Conservation (phyloP, 2,113 vertebrate genomes). For the Xiphorhynchus elegans region DNA sequence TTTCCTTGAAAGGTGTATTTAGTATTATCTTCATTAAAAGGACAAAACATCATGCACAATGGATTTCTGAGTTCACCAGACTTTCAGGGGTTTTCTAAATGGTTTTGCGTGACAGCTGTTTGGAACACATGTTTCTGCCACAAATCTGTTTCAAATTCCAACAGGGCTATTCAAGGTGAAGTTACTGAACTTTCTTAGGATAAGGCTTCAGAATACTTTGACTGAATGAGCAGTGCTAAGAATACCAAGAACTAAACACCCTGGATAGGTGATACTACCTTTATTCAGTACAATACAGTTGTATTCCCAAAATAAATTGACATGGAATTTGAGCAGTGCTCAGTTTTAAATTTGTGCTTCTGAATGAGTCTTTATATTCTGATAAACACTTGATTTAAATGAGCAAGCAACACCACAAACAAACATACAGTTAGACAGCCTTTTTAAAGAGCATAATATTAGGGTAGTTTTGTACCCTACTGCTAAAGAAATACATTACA, state of each 20-base stretch:
- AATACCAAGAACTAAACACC: neutral
- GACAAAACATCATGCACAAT: neutral
- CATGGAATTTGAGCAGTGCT: neutral
- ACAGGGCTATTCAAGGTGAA: constrained; percentile 22
- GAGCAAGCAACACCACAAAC: neutral
- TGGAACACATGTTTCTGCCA: neutral
- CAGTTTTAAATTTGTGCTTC: neutral
- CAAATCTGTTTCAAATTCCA: constrained; percentile 44
- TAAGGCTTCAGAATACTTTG: neutral
- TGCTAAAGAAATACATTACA: neutral
- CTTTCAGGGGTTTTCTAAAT: neutral
- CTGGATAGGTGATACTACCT: neutral
- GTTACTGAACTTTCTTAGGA: neutral
- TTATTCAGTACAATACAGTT: neutral
- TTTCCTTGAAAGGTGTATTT: neutral
- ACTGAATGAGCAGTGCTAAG: neutral
- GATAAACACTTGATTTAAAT: neutral
- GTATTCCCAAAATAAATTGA: neutral
- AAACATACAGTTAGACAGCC: neutral
- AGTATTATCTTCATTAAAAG: neutral
- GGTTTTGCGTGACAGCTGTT: constrained; percentile 10
- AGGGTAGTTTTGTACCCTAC: neutral
- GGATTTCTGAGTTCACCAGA: neutral
- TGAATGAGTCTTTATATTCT: neutral
- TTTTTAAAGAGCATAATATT: neutral